Evolutionary conservation across 1,140 invertebrate genomes (phyloP), one percentile per base, ranked within the genome.

Genomic region (Amphibalanus amphitrite): DNA sequence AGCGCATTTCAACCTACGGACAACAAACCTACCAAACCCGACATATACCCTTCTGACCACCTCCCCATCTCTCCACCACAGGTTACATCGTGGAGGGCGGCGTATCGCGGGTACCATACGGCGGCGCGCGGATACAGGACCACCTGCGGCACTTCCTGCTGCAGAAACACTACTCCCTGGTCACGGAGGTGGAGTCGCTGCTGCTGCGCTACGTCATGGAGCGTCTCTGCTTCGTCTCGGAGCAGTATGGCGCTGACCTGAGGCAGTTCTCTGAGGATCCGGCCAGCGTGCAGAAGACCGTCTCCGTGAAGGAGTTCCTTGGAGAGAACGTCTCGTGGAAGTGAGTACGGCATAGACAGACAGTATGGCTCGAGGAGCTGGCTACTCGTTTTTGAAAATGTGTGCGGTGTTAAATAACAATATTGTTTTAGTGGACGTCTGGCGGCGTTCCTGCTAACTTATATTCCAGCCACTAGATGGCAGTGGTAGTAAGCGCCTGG

Each of bases 71-170:
- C 68, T 72, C 59, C 75, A 73, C 30, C 71, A 65, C 73, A 82
- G 82, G 82, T 65, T 82, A 82, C 75, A 79, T 84, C n/a, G 80
- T 84, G 68, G 82, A 84, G 74, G 79, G 79, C 67, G 82, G 83
- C 38, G 80, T 83, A 0, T 79, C 81, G 28, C 77, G 81, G 28
- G 79, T 83, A 33, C 82, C 84, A 23, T 85, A 84, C 77, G 85
- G 85, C 68, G 84, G 83, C 4, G 78, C 79, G 70, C 81, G 83
- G 75, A 80, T 86, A 33, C 75, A 79, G 33, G 83, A 86, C 69
- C 81, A 82, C 67, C 75, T 86, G 30, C 76, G 76, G 25, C 79
- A 79, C 72, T 78, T 78, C 71, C 73, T 80, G 64, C 74, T 76
- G 67, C 75, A 79, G 73, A 77, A 78, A 69, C 75, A 78, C 70